Base-by-base conservation (phyloP, 2,113 vertebrate genomes). In the Silurus asotus region DNA sequence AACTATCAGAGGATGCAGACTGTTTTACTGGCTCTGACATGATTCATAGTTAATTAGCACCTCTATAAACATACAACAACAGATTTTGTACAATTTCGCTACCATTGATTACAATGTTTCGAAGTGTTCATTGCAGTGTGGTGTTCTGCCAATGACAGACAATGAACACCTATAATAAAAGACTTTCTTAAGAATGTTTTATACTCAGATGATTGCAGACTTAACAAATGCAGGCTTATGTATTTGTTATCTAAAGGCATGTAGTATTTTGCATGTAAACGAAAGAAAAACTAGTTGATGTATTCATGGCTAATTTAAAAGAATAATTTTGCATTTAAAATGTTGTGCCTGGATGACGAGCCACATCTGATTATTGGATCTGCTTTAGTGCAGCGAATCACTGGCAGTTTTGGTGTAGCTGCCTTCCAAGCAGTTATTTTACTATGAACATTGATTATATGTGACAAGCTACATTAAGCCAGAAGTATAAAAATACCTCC, bases 31-130 rank as follows among this genome's bases (percentile, higher is more conserved):
- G 59, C 86, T 64, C 86, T 87, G 85, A 87, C 83, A 85, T 87
- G 62, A 86, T 83, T 89, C 85, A 85, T 82, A 77, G 74, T 75
- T 89, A 85, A 89, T 89, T 85, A 87, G 88, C 56, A 78, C 79
- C 74, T 87, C 83, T 15, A 6, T 59, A 81, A 53, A 72, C 79
- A 85, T 72, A 85, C 83, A 85, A 82, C 37, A 82, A 19, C 15
- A 65, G 79, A 76, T 89, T 85, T 82, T 72, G 79, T 56, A 85
- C 83, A 87, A 77, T 84, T 72, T 55, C 53, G 20, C 77, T 76
- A 70, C 84, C 86, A 82, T 83, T 49, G 72, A 89, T 87, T 89
- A 48, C 80, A 49, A 10, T 85, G 61, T 79, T 89, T 53, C 55
- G 17, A 85, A 70, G 77, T 87, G 85, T 64, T 59, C 15, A 37